Evolutionary conservation across 2,113 vertebrate species (phyloP).

Genomic region (Pogonocichla stellata): DNA sequence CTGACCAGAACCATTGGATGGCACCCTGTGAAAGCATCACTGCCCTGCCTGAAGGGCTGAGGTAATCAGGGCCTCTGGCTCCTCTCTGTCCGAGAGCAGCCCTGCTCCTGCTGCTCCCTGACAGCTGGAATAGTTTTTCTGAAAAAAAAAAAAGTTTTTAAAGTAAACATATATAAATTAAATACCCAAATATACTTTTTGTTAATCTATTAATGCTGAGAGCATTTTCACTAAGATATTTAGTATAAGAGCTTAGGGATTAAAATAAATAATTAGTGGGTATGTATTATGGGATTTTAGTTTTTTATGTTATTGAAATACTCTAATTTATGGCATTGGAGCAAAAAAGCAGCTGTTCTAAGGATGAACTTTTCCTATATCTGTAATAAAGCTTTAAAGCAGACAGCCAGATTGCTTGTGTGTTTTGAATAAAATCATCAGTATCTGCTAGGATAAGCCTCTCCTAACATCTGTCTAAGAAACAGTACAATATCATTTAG

Average conservation of each 20-base stretch:
- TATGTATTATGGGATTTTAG: not conserved
- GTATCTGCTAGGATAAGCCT: not conserved
- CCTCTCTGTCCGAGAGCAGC: not conserved
- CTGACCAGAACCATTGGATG: not conserved
- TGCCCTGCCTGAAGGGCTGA: not conserved
- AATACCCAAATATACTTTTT: not conserved
- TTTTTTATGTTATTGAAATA: not conserved
- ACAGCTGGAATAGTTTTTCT: not conserved
- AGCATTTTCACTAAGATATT: not conserved
- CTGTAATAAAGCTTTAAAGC: not conserved
- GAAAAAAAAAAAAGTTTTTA: not conserved
- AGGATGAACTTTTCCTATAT: not conserved
- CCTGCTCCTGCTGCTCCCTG: not conserved
- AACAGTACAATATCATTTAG: not conserved
- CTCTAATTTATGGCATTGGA: not conserved
- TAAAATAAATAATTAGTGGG: not conserved
- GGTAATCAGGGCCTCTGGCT: accelerated
- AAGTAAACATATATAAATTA: not conserved
- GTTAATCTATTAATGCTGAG: not conserved
- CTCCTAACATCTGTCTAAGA: not conserved
- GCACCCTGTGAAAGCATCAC: not conserved
- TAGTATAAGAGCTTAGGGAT: not conserved
- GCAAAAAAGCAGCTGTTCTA: not conserved
- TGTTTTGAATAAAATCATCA: constrained; percentile 13
- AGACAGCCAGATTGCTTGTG: not conserved